Evolutionary conservation across 2,113 vertebrate genomes (phyloP).

Genomic region (Nymphicus hollandicus): DNA sequence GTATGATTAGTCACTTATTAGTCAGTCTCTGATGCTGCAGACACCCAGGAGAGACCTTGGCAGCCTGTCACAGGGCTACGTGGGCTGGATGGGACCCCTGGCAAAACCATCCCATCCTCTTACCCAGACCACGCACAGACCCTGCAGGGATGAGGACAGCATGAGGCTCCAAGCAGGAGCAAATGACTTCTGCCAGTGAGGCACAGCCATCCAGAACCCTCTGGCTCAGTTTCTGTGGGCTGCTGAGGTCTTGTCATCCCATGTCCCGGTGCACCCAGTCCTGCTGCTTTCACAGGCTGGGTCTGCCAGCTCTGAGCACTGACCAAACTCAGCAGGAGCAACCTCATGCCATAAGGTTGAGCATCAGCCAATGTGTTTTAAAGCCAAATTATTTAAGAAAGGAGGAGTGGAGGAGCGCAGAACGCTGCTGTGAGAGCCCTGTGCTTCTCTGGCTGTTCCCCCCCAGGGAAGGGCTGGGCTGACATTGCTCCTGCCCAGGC

Average conservation of each 20-base stretch:
- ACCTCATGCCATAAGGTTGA: background rate
- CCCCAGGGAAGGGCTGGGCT: background rate
- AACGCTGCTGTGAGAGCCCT: background rate
- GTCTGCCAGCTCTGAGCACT: background rate
- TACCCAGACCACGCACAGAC: background rate
- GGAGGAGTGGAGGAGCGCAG: background rate
- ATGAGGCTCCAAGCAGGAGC: fast-evolving
- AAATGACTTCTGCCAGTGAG: background rate
- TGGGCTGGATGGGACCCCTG: background rate
- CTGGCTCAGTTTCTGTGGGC: background rate
- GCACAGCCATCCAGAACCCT: background rate
- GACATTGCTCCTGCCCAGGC: background rate
- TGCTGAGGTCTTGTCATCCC: fast-evolving
- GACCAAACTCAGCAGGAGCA: fast-evolving
- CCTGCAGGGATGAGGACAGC: fast-evolving
- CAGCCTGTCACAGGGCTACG: background rate
- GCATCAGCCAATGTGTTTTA: background rate
- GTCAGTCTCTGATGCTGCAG: background rate
- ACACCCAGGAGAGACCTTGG: background rate
- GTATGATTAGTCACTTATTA: background rate
- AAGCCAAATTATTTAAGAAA: background rate
- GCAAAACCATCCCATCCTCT: background rate
- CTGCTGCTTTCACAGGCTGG: background rate
- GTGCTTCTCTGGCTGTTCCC: background rate
- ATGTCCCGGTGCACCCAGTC: fast-evolving